Evolutionary conservation across 2,113 vertebrate genomes (phyloP).

Genomic region (Protomyctophum bolini): DNA sequence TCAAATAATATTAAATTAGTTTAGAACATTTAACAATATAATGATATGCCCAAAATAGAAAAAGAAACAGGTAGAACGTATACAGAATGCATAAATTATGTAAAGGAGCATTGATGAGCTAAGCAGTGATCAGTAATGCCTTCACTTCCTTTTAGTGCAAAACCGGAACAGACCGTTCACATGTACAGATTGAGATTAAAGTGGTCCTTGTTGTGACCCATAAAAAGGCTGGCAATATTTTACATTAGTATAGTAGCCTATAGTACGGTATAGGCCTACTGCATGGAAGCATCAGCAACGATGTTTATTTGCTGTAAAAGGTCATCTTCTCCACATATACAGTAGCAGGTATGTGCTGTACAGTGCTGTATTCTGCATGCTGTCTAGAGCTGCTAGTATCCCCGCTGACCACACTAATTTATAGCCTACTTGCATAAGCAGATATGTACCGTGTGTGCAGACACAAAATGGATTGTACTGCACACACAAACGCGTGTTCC

Average conservation of each 20-base stretch:
- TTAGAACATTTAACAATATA: no score
- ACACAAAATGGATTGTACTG: background rate
- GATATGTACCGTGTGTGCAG: background rate
- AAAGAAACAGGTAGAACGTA: no score
- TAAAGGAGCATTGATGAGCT: background rate
- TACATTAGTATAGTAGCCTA: slow-evolving; percentile 14
- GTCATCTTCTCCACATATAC: slow-evolving; percentile 51
- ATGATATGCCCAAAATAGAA: no score
- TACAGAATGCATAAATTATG: no score
- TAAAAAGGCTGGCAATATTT: slow-evolving; percentile 37
- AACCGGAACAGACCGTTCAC: slow-evolving; percentile 17
- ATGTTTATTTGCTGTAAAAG: slow-evolving; percentile 59
- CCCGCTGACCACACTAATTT: no score
- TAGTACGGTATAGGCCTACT: no score
- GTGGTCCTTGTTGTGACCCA: slow-evolving; percentile 43
- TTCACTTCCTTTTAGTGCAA: slow-evolving; percentile 22
- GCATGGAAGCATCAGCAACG: slow-evolving; percentile 29
- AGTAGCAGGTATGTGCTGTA: slow-evolving; percentile 37
- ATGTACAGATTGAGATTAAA: slow-evolving; percentile 26
- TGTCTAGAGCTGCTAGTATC: no score
- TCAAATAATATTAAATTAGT: no score
- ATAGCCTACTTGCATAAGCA: background rate
- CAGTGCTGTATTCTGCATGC: background rate
- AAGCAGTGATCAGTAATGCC: background rate
- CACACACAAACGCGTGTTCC: no score